Base-by-base conservation (phyloP, 1,140 invertebrate genomes). In the Aethina tumida region DNA sequence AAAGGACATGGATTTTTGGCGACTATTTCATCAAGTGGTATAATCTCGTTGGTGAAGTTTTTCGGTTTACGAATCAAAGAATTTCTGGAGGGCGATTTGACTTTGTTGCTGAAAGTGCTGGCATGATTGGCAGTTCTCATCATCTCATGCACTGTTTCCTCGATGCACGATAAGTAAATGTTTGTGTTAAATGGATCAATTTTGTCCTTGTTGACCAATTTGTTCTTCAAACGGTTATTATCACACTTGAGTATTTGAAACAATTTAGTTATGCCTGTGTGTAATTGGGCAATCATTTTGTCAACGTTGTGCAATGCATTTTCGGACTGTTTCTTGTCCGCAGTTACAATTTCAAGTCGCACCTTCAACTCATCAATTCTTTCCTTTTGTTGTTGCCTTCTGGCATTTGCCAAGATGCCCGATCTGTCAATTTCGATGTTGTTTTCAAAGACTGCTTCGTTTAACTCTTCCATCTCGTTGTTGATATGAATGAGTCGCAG, bases 401-500 rank as follows among this genome's bases (percentile, higher is more conserved):
- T 60, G 5, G 63, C 60, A 46, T 67, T 55, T 38, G 64, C 59
- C 21, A 69, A 58, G 5, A 55, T 57, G 19, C 53, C 53, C 35
- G 69, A 62, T 18, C 64, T 65, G 6, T 66, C 66, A 12, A 55
- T 60, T 22, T 53, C 40, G 0, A 42, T 6, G 15, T 59, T 45
- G 19, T 52, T 30, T 7, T 41, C 31, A 4, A 31, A 25, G 16
- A 57, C 33, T 55, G 44, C 35, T 42, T 60, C 47, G 22, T 43
- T 53, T 10, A 55, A 14, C 63, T 73, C 66, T 53, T 91, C 87
- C 18, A 85, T 66, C 56, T 93, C 84, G 49, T 80, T 82, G 58
- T 92, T 91, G 17, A 92, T 68, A 59, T 93, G 87, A 56, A 90
- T 93, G 2, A 95, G 86, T 58, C 90, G 93, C 59, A 82, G 90